Evolutionary conservation across 2,113 vertebrate species (phyloP).

Genomic region (Indicator indicator): DNA sequence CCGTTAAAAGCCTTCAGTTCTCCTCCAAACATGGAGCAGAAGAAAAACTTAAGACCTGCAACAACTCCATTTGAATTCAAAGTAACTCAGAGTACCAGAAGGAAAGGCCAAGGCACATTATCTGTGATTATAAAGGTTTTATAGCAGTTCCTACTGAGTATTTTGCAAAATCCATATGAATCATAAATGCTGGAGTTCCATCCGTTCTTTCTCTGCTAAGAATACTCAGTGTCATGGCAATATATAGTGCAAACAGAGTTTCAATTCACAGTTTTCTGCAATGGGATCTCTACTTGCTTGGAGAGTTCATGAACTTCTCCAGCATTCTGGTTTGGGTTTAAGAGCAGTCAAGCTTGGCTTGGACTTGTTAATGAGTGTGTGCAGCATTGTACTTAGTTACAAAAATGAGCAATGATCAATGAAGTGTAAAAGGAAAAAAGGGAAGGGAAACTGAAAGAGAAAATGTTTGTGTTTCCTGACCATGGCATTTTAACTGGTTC

Average conservation of each 20-base stretch:
- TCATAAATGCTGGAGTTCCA: not conserved
- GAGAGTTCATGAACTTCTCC: not conserved
- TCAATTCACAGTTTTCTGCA: not conserved
- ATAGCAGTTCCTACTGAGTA: not conserved
- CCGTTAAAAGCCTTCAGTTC: not conserved
- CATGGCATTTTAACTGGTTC: not conserved
- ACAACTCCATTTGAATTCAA: not conserved
- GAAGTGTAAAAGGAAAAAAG: not conserved
- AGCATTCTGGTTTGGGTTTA: not conserved
- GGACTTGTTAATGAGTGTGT: not conserved
- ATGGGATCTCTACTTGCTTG: not conserved
- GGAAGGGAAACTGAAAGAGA: not conserved
- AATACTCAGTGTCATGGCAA: not conserved
- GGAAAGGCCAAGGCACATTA: not conserved
- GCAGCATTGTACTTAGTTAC: not conserved
- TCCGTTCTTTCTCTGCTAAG: not conserved
- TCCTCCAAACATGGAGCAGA: not conserved
- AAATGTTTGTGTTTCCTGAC: not conserved
- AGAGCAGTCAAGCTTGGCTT: not conserved
- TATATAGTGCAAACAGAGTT: not conserved
- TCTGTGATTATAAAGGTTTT: conserved; percentile 12
- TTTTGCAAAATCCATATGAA: not conserved
- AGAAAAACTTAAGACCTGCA: not conserved
- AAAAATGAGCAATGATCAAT: not conserved
- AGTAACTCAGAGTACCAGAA: not conserved